Conservation (phyloP, 2,797 vertebrate genomes). For the Salmo trutta region DNA sequence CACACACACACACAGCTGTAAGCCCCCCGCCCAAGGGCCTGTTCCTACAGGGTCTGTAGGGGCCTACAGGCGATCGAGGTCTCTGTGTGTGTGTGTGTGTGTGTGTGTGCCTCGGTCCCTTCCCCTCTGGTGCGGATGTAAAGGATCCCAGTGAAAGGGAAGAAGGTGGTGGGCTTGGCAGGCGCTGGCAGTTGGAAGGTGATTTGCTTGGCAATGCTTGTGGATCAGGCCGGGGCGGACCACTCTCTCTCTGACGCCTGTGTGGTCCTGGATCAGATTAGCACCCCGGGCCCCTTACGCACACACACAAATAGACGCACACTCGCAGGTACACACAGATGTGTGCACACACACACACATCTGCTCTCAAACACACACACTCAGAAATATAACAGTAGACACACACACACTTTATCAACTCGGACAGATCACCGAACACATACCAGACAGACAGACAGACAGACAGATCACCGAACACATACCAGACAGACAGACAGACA, state of each 20-base stretch:
- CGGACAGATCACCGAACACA: background rate
- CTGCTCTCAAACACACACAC: background rate
- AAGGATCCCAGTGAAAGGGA: constrained; percentile 65
- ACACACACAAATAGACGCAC: background rate
- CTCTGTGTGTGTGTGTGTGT: background rate
- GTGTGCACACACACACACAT: background rate
- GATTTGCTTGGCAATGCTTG: constrained; percentile 70
- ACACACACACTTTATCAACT: background rate
- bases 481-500: background rate
- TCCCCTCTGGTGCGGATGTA: constrained; percentile 50
- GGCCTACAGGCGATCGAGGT: background rate
- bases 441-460: background rate
- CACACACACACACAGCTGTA: constrained; percentile 29
- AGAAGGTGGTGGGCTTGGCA: constrained; percentile 67
- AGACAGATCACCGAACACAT: background rate
- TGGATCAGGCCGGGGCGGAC: constrained; percentile 44
- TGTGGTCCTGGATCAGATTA: constrained; percentile 75
- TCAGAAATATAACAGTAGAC: background rate
- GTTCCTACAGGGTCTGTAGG: constrained; percentile 50
- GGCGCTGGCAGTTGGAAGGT: constrained; percentile 59
- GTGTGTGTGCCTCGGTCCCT: constrained; percentile 14
- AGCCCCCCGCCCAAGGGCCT: constrained; percentile 37
- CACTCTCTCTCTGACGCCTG: constrained; percentile 51
- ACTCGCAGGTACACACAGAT: background rate
- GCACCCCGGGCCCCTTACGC: constrained; percentile 11